phyloP scores from a whole-genome alignment of 2,113 vertebrate species.

The Cyprinodon tularosa region DNA sequence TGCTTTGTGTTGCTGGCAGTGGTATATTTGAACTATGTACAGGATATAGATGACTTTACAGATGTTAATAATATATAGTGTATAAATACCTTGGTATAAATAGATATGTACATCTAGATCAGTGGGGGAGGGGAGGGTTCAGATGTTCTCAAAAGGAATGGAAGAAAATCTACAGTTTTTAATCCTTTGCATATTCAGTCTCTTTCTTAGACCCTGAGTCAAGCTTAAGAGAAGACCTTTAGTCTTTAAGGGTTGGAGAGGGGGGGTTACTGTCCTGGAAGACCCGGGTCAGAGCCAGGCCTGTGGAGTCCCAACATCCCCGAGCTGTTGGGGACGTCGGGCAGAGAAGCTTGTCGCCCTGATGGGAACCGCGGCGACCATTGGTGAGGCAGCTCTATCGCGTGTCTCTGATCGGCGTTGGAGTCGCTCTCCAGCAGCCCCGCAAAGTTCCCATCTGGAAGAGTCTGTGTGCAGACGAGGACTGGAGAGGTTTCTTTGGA shows the following conservation, averaged over 20 bases:
- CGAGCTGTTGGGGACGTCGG: constrained; percentile 85
- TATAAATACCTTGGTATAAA: constrained; percentile 76
- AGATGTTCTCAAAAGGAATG: constrained; percentile 78
- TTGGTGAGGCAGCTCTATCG: constrained; percentile 45
- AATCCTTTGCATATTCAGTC: constrained; percentile 75
- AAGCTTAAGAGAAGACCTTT: constrained; percentile 85
- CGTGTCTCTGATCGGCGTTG: constrained; percentile 46
- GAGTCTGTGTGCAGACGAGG: constrained; percentile 80
- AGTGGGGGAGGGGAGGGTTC: constrained; percentile 67
- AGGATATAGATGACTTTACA: constrained; percentile 66
- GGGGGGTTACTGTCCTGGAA: constrained; percentile 87
- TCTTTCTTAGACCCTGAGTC: constrained; percentile 96
- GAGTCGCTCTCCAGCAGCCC: constrained; percentile 73
- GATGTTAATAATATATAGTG: constrained; percentile 64
- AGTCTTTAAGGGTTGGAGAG: constrained; percentile 65
- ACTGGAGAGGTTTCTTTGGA: constrained; percentile 90
- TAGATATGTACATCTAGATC: constrained; percentile 60
- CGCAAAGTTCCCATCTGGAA: constrained; percentile 83
- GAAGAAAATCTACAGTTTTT: constrained; percentile 89
- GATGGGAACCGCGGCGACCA: constrained; percentile 78
- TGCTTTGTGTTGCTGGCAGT: constrained; percentile 90
- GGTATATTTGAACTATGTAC: constrained; percentile 84
- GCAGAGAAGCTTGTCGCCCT: constrained; percentile 87
- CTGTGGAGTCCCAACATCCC: constrained; percentile 87
- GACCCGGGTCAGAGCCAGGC: constrained; percentile 94